phyloP scores from a whole-genome alignment of 2,113 vertebrate species.

The Drymodes brunneopygia region DNA sequence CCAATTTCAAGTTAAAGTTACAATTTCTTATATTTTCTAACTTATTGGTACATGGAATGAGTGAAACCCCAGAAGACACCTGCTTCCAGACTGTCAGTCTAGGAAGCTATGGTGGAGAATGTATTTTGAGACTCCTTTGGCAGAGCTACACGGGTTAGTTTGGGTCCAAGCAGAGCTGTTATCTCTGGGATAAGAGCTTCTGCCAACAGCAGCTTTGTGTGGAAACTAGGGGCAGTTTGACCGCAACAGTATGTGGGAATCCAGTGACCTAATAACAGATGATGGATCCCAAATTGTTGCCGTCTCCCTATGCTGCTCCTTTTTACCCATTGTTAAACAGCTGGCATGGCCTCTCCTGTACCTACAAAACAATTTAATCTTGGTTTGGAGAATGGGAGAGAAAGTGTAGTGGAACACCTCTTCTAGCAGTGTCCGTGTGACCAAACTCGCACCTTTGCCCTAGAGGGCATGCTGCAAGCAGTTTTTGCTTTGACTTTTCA shows the following conservation, averaged over 20 bases:
- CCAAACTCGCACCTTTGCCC: not conserved
- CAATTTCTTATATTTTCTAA: not conserved
- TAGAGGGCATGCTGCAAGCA: not conserved
- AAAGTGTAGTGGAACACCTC: not conserved
- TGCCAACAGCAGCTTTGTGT: not conserved
- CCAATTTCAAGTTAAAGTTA: not conserved
- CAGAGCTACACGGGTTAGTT: not conserved
- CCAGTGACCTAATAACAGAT: not conserved
- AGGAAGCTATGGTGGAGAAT: not conserved
- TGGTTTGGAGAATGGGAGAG: not conserved
- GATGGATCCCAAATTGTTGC: not conserved
- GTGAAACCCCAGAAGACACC: not conserved
- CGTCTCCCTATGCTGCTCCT: not conserved
- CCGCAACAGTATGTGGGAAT: not conserved
- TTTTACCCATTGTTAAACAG: not conserved
- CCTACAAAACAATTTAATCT: not conserved
- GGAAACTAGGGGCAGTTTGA: not conserved
- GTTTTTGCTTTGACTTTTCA: not conserved
- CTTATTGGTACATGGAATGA: not conserved
- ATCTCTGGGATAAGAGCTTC: not conserved
- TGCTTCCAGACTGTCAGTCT: not conserved
- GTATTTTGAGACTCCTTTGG: not conserved
- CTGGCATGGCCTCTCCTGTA: not conserved
- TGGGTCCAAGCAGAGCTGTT: not conserved
- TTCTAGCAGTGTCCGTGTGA: not conserved